These are phyloP conservation scores for Aphidius ervi DNA, from an alignment of 1,140 invertebrate species.

Conservation along the genomic window DNA sequence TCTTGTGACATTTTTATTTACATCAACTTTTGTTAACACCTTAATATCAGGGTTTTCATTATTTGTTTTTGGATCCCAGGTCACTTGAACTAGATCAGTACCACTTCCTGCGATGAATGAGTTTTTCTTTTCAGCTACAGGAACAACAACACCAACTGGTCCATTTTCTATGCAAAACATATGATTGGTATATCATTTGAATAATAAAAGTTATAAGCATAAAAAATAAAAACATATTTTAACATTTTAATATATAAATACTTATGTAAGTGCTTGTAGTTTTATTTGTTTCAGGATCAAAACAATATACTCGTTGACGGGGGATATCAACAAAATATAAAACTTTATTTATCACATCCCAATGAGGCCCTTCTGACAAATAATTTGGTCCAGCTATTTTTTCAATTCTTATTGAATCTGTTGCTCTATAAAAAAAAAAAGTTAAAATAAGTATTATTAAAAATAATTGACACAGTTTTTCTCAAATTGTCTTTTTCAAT, in stretches of 20 bases:
- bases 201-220: slow-evolving; percentile 7
- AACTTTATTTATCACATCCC: slow-evolving; percentile 59
- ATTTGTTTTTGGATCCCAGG: slow-evolving; percentile 63
- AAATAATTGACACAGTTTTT: no score
- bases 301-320: slow-evolving; percentile 55
- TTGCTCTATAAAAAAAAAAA: no score
- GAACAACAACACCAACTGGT: slow-evolving; percentile 62
- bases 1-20: slow-evolving; percentile 38
- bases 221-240: neutral
- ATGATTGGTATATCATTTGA: slow-evolving; percentile 21
- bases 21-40: slow-evolving; percentile 34
- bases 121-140: slow-evolving; percentile 58
- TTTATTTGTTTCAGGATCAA: slow-evolving; percentile 52
- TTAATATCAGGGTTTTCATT: slow-evolving; percentile 50
- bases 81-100: slow-evolving; percentile 58
- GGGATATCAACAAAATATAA: slow-evolving; percentile 68
- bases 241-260: neutral
- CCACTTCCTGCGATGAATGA: slow-evolving; percentile 65
- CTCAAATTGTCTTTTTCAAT: no score
- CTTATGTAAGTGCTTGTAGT: slow-evolving; percentile 11
- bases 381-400: slow-evolving; percentile 34
- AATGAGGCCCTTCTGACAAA: slow-evolving; percentile 64
- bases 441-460: no score
- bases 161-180: slow-evolving; percentile 50
- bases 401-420: slow-evolving; percentile 10